A percentile compares a stretch with the other conserved stretches of the same genome.
Evolutionary conservation across 2,888 invertebrate genomes (phyloP).

Genomic region (Melanostoma mellinum): DNA sequence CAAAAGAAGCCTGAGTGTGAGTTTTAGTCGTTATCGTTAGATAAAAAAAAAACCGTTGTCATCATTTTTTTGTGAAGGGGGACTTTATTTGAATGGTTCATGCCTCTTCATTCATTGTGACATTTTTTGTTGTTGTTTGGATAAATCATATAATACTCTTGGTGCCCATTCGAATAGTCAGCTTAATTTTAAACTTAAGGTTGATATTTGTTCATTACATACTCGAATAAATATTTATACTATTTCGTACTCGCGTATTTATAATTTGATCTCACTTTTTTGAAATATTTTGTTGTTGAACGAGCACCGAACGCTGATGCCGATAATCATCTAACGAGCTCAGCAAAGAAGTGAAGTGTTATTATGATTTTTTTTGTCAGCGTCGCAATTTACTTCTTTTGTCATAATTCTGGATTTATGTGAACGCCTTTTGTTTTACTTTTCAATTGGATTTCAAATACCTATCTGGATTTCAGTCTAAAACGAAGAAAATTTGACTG

Average conservation of each 20-base stretch:
- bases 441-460: not conserved
- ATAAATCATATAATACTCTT: slow-evolving; percentile 49
- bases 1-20: slow-evolving; percentile 59
- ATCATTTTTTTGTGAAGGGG: slow-evolving; percentile 53
- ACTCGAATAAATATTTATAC: not conserved
- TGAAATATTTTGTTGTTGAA: not conserved
- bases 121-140: slow-evolving; percentile 50
- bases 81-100: slow-evolving; percentile 34
- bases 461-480: not conserved
- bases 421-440: too few relatives aligned
- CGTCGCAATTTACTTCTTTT: too few relatives aligned
- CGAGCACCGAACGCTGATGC: too few relatives aligned
- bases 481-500: not conserved
- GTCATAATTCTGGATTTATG: too few relatives aligned
- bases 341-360: too few relatives aligned
- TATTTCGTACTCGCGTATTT: not conserved
- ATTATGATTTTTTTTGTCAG: too few relatives aligned
- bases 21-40: slow-evolving; percentile 48
- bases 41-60: slow-evolving; percentile 53
- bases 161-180: not conserved
- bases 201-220: slow-evolving; percentile 4
- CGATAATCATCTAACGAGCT: too few relatives aligned
- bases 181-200: slow-evolving; percentile 8
- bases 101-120: slow-evolving; percentile 60
- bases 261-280: slow-evolving; percentile 5